Conservation (phyloP, 2,113 vertebrate genomes). For the Hydrochoerus hydrochaeris region DNA sequence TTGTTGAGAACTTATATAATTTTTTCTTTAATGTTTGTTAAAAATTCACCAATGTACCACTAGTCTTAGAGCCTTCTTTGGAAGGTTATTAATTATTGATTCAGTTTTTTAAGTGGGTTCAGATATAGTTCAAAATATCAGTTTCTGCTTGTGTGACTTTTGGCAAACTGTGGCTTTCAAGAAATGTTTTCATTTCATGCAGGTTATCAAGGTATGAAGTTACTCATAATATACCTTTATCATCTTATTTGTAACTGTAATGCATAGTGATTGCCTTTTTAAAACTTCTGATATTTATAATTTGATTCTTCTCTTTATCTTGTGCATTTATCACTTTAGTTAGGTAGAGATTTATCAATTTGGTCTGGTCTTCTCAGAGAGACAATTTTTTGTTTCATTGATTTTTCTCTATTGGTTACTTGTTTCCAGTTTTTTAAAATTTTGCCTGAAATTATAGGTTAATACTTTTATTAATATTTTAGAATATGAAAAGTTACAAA, state of each 20-base stretch:
- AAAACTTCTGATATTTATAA: background rate
- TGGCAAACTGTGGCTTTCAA: background rate
- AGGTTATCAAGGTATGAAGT: background rate
- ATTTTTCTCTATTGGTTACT: background rate
- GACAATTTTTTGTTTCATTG: background rate
- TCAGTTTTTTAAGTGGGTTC: background rate
- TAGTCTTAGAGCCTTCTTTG: background rate
- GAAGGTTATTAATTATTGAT: background rate
- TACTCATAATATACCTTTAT: background rate
- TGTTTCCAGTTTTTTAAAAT: slow-evolving; percentile 2
- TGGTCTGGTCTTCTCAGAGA: background rate
- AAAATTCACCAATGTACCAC: background rate
- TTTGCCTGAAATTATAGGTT: background rate
- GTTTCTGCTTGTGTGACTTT: background rate
- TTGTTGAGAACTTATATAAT: background rate
- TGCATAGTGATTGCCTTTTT: background rate
- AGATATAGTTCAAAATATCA: background rate
- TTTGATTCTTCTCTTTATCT: background rate
- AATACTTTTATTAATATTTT: background rate
- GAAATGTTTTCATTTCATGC: background rate
- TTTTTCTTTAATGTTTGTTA: background rate
- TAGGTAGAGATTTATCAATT: background rate
- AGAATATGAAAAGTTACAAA: background rate
- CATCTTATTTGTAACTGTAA: background rate
- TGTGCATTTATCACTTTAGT: background rate